Percentiles rank a stretch among this genome's conserved stretches.
Evolutionary conservation across 2,113 vertebrate species (phyloP).

Genomic region (Martes martes): DNA sequence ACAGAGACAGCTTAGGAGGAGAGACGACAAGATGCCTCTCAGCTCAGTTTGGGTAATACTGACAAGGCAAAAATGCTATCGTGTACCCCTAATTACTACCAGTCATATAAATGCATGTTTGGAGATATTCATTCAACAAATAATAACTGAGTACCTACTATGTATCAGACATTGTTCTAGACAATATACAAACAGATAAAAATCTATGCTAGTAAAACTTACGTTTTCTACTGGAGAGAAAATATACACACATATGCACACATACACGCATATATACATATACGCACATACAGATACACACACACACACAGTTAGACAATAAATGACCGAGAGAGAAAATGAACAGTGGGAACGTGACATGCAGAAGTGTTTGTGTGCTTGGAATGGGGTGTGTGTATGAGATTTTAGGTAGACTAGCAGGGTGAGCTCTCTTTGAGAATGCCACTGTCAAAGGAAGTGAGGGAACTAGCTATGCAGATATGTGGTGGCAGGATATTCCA

Average conservation of each 20-base stretch:
- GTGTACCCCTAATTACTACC: not conserved
- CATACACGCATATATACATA: not conserved
- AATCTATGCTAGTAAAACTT: not conserved
- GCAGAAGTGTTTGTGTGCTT: not conserved
- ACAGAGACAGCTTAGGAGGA: not conserved
- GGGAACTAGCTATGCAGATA: not conserved
- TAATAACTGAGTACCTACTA: not conserved
- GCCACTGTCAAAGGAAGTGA: not conserved
- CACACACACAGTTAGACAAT: not conserved
- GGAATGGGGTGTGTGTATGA: not conserved
- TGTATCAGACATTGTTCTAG: not conserved
- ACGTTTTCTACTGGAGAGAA: not conserved
- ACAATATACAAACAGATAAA: conserved; percentile 18
- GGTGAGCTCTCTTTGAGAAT: not conserved
- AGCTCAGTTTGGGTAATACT: not conserved
- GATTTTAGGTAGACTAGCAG: not conserved
- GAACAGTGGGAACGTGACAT: not conserved
- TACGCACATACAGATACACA: not conserved
- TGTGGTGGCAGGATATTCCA: not conserved
- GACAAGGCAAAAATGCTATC: not conserved
- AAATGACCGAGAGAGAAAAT: not conserved
- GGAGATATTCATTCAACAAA: not conserved
- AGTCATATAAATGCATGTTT: not conserved
- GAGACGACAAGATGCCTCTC: not conserved
- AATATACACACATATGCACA: not conserved